Percentiles rank a stretch among this genome's conserved stretches.
phyloP scores from a whole-genome alignment of 1,140 invertebrate species.

The Leptopilina boulardi region DNA sequence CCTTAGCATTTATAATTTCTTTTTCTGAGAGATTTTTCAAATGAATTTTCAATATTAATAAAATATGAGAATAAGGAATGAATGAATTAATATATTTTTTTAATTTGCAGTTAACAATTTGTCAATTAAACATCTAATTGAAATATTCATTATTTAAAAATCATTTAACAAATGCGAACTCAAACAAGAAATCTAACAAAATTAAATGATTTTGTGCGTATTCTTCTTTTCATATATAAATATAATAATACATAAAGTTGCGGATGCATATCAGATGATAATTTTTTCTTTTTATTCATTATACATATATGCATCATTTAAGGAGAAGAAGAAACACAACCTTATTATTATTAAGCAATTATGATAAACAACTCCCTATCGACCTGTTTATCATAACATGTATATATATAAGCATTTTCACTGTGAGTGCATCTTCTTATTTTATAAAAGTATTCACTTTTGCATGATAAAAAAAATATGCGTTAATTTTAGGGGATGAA shows the following conservation, averaged over 20 bases:
- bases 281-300: slow-evolving; percentile 12
- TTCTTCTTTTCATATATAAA: slow-evolving; percentile 1
- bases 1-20: slow-evolving; percentile 2
- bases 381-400: slow-evolving; percentile 29
- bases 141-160: background rate
- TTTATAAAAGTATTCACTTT: background rate
- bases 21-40: background rate
- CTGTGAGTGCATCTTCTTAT: background rate
- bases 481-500: background rate
- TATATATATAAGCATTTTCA: slow-evolving; percentile 17
- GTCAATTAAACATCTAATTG: background rate
- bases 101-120: no score
- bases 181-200: no score
- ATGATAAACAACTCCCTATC: slow-evolving; percentile 2
- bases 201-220: no score
- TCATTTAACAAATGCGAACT: background rate
- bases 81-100: no score
- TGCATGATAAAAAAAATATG: background rate
- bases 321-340: background rate
- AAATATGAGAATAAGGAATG: no score
- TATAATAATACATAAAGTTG: background rate
- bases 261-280: background rate
- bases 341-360: slow-evolving; percentile 21
- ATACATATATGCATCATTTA: background rate
- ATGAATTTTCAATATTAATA: background rate